Percentiles rank a stretch among this genome's conserved stretches.
Conservation (phyloP, 2,797 vertebrate species). For the Manis javanica region DNA sequence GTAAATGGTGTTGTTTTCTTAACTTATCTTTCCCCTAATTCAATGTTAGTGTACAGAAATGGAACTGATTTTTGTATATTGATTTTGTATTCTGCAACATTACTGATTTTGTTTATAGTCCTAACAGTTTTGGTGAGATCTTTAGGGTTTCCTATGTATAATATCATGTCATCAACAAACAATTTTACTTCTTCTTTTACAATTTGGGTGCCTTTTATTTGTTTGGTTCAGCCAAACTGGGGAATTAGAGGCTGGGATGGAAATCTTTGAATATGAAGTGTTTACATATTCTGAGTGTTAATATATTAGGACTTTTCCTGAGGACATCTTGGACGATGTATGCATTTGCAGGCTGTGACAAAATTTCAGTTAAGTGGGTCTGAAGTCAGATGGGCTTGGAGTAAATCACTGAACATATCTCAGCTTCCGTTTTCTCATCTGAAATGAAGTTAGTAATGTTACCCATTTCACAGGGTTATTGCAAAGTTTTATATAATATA, state of each 20-base stretch:
- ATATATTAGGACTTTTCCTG: background rate
- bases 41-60: background rate
- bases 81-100: background rate
- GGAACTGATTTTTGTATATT: background rate
- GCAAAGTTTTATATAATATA: background rate
- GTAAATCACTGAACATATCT: background rate
- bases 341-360: background rate
- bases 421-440: background rate
- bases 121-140: background rate
- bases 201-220: background rate
- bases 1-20: background rate
- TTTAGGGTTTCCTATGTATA: background rate
- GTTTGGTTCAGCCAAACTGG: background rate
- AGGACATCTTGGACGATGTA: background rate
- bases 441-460: background rate
- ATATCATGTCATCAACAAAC: background rate
- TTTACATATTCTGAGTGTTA: background rate
- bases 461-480: background rate
- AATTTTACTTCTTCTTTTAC: slow-evolving; percentile 10
- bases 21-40: background rate
- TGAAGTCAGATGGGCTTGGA: background rate
- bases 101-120: slow-evolving; percentile 12
- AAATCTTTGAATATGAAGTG: background rate
- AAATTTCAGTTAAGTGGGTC: background rate
- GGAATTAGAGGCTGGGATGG: background rate